A percentile compares a stretch with the other conserved stretches of the same genome.
Evolutionary conservation across 2,888 invertebrate genomes (phyloP).

Genomic region (Sialis lutaria): DNA sequence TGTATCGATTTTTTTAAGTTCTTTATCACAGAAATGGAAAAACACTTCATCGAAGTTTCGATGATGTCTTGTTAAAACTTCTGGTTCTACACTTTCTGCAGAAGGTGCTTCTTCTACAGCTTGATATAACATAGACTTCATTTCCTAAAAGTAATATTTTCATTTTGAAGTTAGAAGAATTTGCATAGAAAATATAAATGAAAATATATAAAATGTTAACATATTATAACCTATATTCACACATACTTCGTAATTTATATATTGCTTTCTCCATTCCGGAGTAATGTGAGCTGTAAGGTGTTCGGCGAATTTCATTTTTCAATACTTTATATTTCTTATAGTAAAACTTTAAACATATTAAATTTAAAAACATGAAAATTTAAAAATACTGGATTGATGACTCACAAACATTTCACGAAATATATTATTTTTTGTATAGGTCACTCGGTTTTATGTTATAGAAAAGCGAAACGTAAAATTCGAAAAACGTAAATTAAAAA

Average conservation of each 20-base stretch:
- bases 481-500: too few relatives aligned
- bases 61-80: slow-evolving; percentile 51
- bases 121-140: slow-evolving; percentile 69
- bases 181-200: background rate
- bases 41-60: slow-evolving; percentile 72
- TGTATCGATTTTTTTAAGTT: slow-evolving; percentile 74
- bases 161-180: background rate
- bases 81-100: slow-evolving; percentile 52
- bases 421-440: too few relatives aligned
- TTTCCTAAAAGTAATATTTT: slow-evolving; percentile 35
- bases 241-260: slow-evolving; percentile 51
- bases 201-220: background rate
- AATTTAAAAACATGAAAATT: too few relatives aligned
- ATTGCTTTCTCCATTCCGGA: slow-evolving; percentile 86
- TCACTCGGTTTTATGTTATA: too few relatives aligned
- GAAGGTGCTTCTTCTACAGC: slow-evolving; percentile 63
- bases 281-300: slow-evolving; percentile 77
- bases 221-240: slow-evolving; percentile 1
- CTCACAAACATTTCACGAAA: too few relatives aligned
- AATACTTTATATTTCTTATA: too few relatives aligned
- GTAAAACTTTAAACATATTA: too few relatives aligned
- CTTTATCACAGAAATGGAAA: slow-evolving; percentile 69
- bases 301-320: slow-evolving; percentile 74
- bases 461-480: too few relatives aligned
- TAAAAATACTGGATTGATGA: too few relatives aligned